Evolutionary conservation across 1,140 invertebrate genomes (phyloP), one percentile per base, ranked within the genome.

Genomic region (Laupala kohalensis): DNA sequence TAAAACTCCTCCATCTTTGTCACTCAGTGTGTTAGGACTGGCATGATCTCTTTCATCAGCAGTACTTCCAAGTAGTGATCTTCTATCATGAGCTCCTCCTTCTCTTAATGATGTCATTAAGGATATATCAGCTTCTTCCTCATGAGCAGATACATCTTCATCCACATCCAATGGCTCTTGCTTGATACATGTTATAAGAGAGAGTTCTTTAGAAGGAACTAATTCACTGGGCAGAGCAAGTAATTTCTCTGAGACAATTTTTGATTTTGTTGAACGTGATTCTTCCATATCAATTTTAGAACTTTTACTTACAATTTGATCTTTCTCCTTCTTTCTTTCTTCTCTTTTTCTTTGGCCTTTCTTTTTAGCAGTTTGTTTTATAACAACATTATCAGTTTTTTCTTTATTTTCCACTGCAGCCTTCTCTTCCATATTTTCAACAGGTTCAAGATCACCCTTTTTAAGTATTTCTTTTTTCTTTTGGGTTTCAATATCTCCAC

Each of bases 1-100:
- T 0, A 73, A 73, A 26, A 74, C 71, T 15, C 74, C 29, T n/a
- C 69, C 72, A 29, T 74, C 74, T 29, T 75, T 71, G 72, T 74
- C 67, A 73, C 71, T 37, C 29, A 53, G 25, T 26, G 67, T 29
- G 28, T 25, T 15, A 27, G 67, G 67, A 13, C 53, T 64, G n/a
- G 53, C 69, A 63, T 27, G 25, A 1, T 70, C 69, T 64, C 26
- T 70, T 23, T 64, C 69, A 6, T 70, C 53, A n/a, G 9, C 37
- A 53, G 9, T 53, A 53, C 9, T 53, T 53, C 9, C 19, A 13
- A 19, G 37, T 4, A n/a, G n/a, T n/a, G n/a, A n/a, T n/a, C n/a
- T n/a, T n/a, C n/a, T n/a, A n/a, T n/a, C n/a, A n/a, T n/a, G n/a
- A n/a, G n/a, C 37, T 53, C 1, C 9, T 53, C 37, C 37, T 19